Evolutionary conservation across 1,140 invertebrate species (phyloP).

Genomic region (Camponotus vicinus): DNA sequence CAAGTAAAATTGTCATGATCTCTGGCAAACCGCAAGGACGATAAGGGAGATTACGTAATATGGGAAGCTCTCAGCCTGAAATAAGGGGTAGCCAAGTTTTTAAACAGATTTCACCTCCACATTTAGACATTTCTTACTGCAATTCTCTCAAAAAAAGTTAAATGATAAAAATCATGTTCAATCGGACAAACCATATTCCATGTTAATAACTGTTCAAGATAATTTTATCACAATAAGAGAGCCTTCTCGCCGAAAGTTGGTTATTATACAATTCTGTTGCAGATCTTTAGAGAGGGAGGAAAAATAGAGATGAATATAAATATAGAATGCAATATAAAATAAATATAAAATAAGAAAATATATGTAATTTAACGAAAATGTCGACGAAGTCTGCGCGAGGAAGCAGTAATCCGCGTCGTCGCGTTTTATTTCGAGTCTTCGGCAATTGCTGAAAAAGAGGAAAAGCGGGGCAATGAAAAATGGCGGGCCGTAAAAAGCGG

Average conservation of each 20-base stretch:
- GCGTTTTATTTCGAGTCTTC: constrained; percentile 53
- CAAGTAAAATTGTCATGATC: constrained; percentile 58
- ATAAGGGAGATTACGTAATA: constrained; percentile 44
- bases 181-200: neutral
- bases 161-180: neutral
- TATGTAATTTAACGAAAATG: neutral
- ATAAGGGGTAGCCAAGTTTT: constrained; percentile 24
- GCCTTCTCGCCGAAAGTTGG: neutral
- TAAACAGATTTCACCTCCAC: constrained; percentile 17
- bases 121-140: constrained; percentile 23
- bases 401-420: constrained; percentile 25
- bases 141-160: neutral
- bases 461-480: constrained; percentile 57
- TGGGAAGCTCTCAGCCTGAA: constrained; percentile 14
- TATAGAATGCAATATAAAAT: neutral
- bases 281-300: neutral
- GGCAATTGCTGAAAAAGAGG: constrained; percentile 29
- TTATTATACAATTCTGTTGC: neutral
- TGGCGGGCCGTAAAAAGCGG: constrained; percentile 40
- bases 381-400: neutral
- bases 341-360: neutral
- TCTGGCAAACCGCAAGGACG: constrained; percentile 22
- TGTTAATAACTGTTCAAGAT: neutral
- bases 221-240: neutral
- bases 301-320: neutral